Percentiles rank a stretch among this genome's conserved stretches.
Conservation (phyloP, 2,888 invertebrate genomes). For the Thumatha senex region DNA sequence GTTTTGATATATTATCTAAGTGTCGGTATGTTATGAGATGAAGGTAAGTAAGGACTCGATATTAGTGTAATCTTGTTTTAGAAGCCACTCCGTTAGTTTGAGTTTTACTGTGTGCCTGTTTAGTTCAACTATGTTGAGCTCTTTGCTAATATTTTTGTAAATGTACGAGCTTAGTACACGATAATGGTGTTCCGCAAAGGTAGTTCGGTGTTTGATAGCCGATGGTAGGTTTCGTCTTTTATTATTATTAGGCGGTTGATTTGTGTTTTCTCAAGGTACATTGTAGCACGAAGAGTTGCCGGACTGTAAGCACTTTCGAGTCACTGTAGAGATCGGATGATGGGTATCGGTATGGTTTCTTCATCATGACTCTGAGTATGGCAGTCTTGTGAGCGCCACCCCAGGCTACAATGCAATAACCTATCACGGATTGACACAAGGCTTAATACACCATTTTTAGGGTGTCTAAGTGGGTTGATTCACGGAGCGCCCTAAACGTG, state of each 20-base stretch:
- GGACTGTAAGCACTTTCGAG: not conserved
- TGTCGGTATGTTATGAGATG: not conserved
- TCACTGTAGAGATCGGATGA: not conserved
- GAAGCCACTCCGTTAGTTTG: too few relatives aligned
- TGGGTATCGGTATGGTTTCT: not conserved
- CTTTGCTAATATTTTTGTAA: not conserved
- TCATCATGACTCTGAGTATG: not conserved
- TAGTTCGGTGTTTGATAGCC: too few relatives aligned
- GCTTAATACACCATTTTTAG: too few relatives aligned
- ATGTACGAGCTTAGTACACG: not conserved
- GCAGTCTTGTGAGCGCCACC: not conserved
- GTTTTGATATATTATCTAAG: too few relatives aligned
- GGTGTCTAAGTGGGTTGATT: too few relatives aligned
- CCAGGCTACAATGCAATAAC: not conserved
- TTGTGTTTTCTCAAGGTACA: not conserved
- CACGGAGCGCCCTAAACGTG: too few relatives aligned
- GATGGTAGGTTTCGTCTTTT: too few relatives aligned
- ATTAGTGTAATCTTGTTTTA: too few relatives aligned
- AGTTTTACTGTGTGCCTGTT: not conserved
- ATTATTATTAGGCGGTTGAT: not conserved
- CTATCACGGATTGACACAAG: not conserved
- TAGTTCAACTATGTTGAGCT: not conserved
- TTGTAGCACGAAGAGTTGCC: not conserved
- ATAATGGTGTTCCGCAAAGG: not conserved
- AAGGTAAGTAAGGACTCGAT: not conserved